Evolutionary conservation across 2,888 invertebrate genomes (phyloP).

Genomic region (Dendrolimus pini): DNA sequence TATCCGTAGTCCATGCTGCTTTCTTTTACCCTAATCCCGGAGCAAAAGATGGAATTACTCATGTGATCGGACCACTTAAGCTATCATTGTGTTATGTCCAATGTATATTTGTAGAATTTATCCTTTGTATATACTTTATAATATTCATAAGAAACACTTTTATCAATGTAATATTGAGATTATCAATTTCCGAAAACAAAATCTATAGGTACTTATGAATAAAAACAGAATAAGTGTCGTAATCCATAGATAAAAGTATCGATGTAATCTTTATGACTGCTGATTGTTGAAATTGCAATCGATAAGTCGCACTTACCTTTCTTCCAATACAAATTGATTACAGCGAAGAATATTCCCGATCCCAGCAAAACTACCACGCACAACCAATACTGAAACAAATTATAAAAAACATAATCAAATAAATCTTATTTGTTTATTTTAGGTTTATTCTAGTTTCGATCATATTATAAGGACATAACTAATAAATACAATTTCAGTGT

Average conservation of each 20-base stretch:
- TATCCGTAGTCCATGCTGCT: no score
- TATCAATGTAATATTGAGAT: not conserved
- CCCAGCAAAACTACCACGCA: constrained; percentile 82
- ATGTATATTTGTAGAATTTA: not conserved
- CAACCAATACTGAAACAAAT: constrained; percentile 77
- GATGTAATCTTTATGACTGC: constrained; percentile 13
- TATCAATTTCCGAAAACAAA: not conserved
- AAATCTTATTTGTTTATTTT: no score
- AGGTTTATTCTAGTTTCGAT: no score
- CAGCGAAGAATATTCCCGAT: constrained; percentile 81
- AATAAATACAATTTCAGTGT: no score
- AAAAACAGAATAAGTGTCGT: not conserved
- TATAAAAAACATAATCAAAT: not conserved
- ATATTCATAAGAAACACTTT: no score
- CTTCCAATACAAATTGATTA: constrained; percentile 84
- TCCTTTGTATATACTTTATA: no score
- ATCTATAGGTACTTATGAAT: not conserved
- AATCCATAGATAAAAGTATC: constrained; percentile 4
- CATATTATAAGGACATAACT: no score
- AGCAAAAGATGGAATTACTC: no score
- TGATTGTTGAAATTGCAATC: constrained; percentile 12
- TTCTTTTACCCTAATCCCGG: no score
- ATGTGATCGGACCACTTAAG: no score
- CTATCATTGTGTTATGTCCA: no score
- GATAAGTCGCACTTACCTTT: constrained; percentile 68